A percentile compares a stretch with the other conserved stretches of the same genome.
Conservation (phyloP, 2,888 invertebrate genomes). For the Pyrrhosoma nymphula region DNA sequence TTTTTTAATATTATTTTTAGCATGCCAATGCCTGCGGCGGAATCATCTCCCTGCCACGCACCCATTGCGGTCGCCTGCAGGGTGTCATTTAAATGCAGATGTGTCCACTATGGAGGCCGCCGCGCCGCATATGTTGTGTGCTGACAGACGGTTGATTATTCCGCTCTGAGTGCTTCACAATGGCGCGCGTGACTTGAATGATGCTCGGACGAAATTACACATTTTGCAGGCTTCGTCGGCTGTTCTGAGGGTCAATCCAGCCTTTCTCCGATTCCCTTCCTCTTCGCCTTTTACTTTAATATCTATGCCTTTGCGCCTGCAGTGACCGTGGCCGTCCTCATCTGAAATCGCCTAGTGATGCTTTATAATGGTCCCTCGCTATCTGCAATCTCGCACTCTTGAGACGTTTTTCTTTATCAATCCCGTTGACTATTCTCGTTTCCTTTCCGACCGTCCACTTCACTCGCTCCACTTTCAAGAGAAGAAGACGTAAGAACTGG, state of each 20-base stretch:
- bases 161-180: background rate
- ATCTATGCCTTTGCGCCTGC: too few relatives aligned
- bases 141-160: background rate
- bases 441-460: too few relatives aligned
- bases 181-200: constrained; percentile 4
- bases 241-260: background rate
- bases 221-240: background rate
- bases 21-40: too few relatives aligned
- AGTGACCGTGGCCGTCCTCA: too few relatives aligned
- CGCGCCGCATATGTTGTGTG: background rate
- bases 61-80: background rate
- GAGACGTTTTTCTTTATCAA: too few relatives aligned
- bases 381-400: too few relatives aligned
- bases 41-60: background rate
- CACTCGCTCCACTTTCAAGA: background rate
- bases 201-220: background rate
- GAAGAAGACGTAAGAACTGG: too few relatives aligned
- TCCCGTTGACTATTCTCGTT: too few relatives aligned
- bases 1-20: too few relatives aligned
- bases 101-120: background rate
- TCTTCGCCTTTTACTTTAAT: background rate
- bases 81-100: background rate
- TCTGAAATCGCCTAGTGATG: too few relatives aligned
- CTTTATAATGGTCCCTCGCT: too few relatives aligned
- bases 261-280: background rate